These are phyloP conservation scores for Lycodopsis pacificus DNA, from an alignment of 2,797 vertebrate species.

Conservation along the genomic window DNA sequence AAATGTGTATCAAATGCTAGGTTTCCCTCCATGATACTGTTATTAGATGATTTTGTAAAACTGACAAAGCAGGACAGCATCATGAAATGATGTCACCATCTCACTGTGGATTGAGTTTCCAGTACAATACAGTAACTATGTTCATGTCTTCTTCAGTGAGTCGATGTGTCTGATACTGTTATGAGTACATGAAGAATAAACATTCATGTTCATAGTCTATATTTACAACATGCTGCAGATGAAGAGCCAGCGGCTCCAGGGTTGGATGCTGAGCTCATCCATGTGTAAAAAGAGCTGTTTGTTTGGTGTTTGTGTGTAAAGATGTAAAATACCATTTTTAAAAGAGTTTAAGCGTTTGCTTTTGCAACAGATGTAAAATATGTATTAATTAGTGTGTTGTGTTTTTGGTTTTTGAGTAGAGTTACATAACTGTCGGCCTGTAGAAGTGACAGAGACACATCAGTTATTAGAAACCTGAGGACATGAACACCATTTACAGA, in stretches of 20 bases:
- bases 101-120: not conserved
- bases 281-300: not conserved
- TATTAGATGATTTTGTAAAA: not conserved
- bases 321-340: not conserved
- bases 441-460: not conserved
- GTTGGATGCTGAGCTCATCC: no score
- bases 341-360: not conserved
- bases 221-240: no score
- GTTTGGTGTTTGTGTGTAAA: not conserved
- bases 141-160: not conserved
- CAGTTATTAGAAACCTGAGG: not conserved
- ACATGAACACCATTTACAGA: not conserved
- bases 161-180: not conserved
- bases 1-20: not conserved
- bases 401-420: not conserved
- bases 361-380: not conserved
- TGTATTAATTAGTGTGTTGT: not conserved
- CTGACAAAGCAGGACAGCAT: constrained; percentile 1
- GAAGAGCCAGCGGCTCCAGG: no score
- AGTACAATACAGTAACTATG: no score
- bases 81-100: not conserved
- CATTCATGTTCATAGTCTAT: not conserved
- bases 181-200: no score
- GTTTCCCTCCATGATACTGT: not conserved
- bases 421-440: no score